These are phyloP conservation scores for Epinotia demarniana DNA, from an alignment of 2,888 invertebrate species.

Conservation along the genomic window DNA sequence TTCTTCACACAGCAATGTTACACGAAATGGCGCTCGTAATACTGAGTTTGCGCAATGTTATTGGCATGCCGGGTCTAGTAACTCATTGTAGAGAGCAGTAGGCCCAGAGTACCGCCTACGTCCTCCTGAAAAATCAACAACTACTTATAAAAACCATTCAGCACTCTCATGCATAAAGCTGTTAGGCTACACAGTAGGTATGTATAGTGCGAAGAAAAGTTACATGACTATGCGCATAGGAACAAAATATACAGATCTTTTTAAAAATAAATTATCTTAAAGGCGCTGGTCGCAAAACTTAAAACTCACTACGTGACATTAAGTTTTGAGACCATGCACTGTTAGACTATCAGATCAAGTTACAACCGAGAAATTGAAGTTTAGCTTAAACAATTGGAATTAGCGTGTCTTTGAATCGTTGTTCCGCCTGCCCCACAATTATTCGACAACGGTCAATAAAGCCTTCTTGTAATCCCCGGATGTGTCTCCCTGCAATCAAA, in stretches of 20 bases:
- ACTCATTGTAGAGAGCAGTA: slow-evolving; percentile 86
- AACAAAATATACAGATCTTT: slow-evolving; percentile 84
- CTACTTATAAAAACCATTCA: slow-evolving; percentile 70
- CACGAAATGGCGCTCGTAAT: slow-evolving; percentile 66
- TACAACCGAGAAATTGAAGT: slow-evolving; percentile 76
- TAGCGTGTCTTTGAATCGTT: slow-evolving; percentile 65
- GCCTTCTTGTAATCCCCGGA: slow-evolving; percentile 97
- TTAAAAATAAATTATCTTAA: slow-evolving; percentile 65
- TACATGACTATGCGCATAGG: slow-evolving; percentile 70
- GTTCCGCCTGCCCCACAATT: slow-evolving; percentile 65
- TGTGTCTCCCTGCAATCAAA: slow-evolving; percentile 93
- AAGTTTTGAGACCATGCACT: slow-evolving; percentile 23
- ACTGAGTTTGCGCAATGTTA: slow-evolving; percentile 63
- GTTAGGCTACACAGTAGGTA: slow-evolving; percentile 61
- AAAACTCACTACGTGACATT: slow-evolving; percentile 31
- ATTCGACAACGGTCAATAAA: slow-evolving; percentile 92
- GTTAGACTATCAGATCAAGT: slow-evolving; percentile 50
- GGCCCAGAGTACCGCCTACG: slow-evolving; percentile 86
- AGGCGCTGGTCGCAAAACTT: slow-evolving; percentile 56
- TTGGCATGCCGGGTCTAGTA: slow-evolving; percentile 75
- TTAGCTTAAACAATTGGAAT: slow-evolving; percentile 69
- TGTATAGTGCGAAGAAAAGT: slow-evolving; percentile 71
- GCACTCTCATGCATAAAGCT: slow-evolving; percentile 70
- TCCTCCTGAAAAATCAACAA: slow-evolving; percentile 87
- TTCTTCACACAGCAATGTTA: slow-evolving; percentile 62